Percentiles rank a stretch among this genome's conserved stretches.
phyloP scores from a whole-genome alignment of 2,113 vertebrate species.

The Siniperca knerii region DNA sequence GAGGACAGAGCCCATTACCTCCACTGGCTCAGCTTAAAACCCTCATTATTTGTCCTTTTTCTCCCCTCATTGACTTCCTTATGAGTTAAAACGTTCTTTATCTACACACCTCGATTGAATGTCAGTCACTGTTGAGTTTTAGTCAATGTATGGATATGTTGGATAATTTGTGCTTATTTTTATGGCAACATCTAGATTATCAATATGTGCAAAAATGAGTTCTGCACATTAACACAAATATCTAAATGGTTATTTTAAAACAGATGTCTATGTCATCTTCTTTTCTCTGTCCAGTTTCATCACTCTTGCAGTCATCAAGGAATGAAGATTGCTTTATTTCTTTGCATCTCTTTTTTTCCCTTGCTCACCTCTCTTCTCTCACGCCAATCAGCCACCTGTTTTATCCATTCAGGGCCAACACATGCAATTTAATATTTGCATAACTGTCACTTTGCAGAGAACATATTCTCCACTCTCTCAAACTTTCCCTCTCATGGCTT shows the following conservation, averaged over 20 bases:
- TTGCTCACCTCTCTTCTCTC: not conserved
- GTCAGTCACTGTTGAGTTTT: not conserved
- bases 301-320: not conserved
- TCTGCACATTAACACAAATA: not conserved
- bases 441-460: constrained; percentile 75
- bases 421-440: constrained; percentile 73
- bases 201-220: not conserved
- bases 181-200: not conserved
- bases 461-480: constrained; percentile 28
- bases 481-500: constrained; percentile 29
- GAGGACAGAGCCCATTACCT: constrained; percentile 23
- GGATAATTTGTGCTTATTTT: not conserved
- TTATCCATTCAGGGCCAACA: constrained; percentile 1
- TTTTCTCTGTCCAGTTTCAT: not conserved
- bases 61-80: not conserved
- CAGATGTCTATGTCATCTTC: not conserved
- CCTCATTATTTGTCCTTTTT: constrained; percentile 14
- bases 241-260: not conserved
- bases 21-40: constrained; percentile 20
- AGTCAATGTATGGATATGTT: not conserved
- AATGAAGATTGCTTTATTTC: not conserved
- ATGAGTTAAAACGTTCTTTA: not conserved
- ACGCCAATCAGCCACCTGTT: not conserved
- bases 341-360: not conserved
- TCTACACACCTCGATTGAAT: not conserved